Base-by-base conservation (phyloP, 1,140 invertebrate genomes). In the Ceratina japonica region DNA sequence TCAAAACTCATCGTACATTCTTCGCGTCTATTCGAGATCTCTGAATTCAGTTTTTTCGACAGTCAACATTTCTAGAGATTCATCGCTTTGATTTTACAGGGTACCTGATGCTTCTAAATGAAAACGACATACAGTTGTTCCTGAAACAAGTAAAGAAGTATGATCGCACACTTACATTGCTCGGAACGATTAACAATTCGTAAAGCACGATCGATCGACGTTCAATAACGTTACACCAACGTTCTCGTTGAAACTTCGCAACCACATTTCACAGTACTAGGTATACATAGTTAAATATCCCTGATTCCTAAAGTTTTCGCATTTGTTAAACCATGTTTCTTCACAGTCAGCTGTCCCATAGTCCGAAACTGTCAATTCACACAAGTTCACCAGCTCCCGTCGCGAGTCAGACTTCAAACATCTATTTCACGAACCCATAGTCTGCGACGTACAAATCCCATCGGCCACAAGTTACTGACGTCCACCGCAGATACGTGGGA, bases 161-260 rank as follows among this genome's bases (percentile, higher is more conserved):
- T 20, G n/a, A 37, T 8, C 7, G 20, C 52, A 75, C 73, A 44
- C 37, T 68, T 27, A 64, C 73, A 16, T 75, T 15, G 13, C 56
- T 44, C 22, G 12, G 0, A 16, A 58, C 12, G 20, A 65, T 27
- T 24, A 49, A 51, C 16, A 31, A 70, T 62, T 62, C n/a, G 22
- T 2, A 20, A 24, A 24, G 13, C n/a, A 56, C 52, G 24, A 49
- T 59, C 52, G 22, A 58, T 44, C 37, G 5, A 44, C 3, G 51
- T 7, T 20, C 20, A 2, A 20, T 72, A 8, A 13, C 18, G 20
- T 24, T 61, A 61, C 58, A 72, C 8, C 16, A 24, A 72, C 5
- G 16, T 59, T 13, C 12, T 58, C 2, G 27, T 13, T 61, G 2
- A 2, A 59, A 18, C 56, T 18, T 61, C 10, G 8, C 16, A 71